Conservation (phyloP, 2,113 vertebrate genomes). For the Tautogolabrus adspersus region DNA sequence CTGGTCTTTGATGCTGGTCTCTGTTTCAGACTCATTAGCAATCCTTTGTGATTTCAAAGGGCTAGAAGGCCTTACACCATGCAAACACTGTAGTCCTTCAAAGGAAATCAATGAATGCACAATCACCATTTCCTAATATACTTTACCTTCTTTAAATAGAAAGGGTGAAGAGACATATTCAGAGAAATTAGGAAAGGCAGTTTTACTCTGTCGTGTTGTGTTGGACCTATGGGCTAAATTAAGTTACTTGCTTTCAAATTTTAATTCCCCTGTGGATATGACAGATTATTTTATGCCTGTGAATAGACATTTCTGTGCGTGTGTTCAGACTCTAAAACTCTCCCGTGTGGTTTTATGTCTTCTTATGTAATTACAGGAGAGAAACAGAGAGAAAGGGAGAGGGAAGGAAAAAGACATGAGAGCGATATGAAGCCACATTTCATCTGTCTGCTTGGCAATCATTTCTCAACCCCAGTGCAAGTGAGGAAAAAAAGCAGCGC, state of each 20-base stretch:
- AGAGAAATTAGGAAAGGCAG: background rate
- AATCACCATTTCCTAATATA: background rate
- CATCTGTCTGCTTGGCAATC: slow-evolving; percentile 30
- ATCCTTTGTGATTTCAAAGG: slow-evolving; percentile 45
- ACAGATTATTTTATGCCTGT: slow-evolving; percentile 44
- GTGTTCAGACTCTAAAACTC: slow-evolving; percentile 3
- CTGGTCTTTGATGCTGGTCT: slow-evolving; percentile 20
- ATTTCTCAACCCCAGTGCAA: slow-evolving; percentile 23
- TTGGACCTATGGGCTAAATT: slow-evolving; percentile 16
- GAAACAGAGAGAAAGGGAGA: background rate
- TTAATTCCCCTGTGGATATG: slow-evolving; percentile 42
- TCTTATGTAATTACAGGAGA: slow-evolving; percentile 22
- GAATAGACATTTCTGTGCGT: background rate
- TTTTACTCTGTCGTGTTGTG: background rate
- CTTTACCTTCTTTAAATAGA: background rate
- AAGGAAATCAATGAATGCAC: slow-evolving; percentile 21
- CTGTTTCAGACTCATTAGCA: slow-evolving; percentile 28
- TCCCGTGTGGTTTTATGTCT: slow-evolving; percentile 24
- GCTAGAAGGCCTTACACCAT: slow-evolving; percentile 15
- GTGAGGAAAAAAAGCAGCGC: slow-evolving; percentile 25
- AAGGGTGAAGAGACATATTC: background rate
- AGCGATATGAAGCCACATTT: slow-evolving; percentile 34
- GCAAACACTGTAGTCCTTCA: slow-evolving; percentile 17
- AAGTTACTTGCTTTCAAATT: slow-evolving; percentile 26
- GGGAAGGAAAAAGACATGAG: background rate